A percentile compares a stretch with the other conserved stretches of the same genome.
phyloP scores from a whole-genome alignment of 2,113 vertebrate genomes.

The Bubo scandiacus region DNA sequence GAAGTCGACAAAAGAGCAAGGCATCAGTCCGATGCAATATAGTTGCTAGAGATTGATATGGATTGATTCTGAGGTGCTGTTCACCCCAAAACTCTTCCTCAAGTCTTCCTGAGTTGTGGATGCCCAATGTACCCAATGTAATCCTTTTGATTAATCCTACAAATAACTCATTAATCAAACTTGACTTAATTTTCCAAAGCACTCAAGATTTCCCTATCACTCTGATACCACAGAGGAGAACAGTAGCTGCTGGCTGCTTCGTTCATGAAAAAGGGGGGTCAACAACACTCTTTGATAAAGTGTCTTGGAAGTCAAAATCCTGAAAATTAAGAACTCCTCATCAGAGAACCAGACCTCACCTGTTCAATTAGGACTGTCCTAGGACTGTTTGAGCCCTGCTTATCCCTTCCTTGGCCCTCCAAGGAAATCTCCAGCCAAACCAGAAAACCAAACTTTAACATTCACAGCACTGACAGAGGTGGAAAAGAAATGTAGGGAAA shows the following conservation, averaged over 20 bases:
- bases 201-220: not conserved
- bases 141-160: not conserved
- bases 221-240: not conserved
- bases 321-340: not conserved
- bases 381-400: not conserved
- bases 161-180: not conserved
- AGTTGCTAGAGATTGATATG: not conserved
- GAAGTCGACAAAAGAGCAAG: not conserved
- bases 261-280: not conserved
- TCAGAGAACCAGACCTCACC: not conserved
- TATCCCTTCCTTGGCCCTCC: not conserved
- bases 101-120: not conserved
- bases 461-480: not conserved
- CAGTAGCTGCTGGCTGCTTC: not conserved
- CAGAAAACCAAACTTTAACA: not conserved
- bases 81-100: not conserved
- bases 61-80: not conserved
- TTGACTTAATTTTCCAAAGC: not conserved
- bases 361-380: not conserved
- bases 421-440: not conserved
- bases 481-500: not conserved
- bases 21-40: not conserved
- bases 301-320: not conserved
- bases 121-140: not conserved
- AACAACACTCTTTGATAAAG: not conserved